phyloP scores from a whole-genome alignment of 2,113 vertebrate species.

The Tachuris rubrigastra region DNA sequence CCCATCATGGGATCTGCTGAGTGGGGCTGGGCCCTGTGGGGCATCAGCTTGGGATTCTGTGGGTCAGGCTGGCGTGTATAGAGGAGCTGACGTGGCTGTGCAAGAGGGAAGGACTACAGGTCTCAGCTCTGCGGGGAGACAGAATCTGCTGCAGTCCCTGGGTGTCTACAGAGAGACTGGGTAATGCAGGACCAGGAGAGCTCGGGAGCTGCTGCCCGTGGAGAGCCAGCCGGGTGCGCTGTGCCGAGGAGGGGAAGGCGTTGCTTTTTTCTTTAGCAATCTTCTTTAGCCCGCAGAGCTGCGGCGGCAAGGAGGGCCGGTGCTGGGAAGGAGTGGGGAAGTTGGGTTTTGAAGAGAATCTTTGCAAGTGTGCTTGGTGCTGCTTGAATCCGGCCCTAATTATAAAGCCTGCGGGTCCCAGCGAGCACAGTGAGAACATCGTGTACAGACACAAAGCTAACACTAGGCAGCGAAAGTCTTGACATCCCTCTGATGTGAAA shows the following conservation, averaged over 20 bases:
- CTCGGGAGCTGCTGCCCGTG: background rate
- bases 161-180: background rate
- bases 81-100: background rate
- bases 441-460: slow-evolving; percentile 38
- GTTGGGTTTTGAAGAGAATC: background rate
- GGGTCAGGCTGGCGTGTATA: background rate
- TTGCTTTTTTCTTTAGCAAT: background rate
- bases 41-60: background rate
- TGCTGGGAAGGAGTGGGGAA: background rate
- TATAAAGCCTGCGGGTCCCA: background rate
- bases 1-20: fast-evolving
- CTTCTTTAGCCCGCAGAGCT: background rate
- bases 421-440: slow-evolving; percentile 9
- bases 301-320: background rate
- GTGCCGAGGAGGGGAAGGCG: background rate
- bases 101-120: background rate
- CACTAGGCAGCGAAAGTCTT: background rate
- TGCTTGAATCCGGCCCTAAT: slow-evolving; percentile 22
- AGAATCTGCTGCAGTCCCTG: background rate
- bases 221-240: background rate
- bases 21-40: background rate
- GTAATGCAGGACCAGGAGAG: background rate
- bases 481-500: slow-evolving; percentile 47
- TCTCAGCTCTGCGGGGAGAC: background rate
- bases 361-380: background rate